Percentiles rank a stretch among this genome's conserved stretches.
These are phyloP conservation scores for Cirrhinus mrigala DNA, from an alignment of 2,797 vertebrate genomes.

Conservation along the genomic window DNA sequence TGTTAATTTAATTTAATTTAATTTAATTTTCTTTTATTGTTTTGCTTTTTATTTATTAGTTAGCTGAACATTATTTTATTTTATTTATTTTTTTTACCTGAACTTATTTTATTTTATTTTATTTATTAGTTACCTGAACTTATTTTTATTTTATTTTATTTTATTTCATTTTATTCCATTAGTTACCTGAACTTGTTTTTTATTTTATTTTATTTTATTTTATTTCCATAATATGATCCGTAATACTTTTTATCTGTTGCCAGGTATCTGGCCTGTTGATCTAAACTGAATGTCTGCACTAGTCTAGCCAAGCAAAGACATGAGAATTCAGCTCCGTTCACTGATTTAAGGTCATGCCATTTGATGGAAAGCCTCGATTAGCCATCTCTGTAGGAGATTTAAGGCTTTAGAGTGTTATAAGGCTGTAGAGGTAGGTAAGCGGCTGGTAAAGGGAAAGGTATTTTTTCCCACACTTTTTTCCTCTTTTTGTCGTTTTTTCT, in stretches of 20 bases:
- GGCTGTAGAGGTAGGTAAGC: not conserved
- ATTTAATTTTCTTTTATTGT: too few species aligned
- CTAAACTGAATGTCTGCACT: not conserved
- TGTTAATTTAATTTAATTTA: too few species aligned
- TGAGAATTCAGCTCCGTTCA: not conserved
- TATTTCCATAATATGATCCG: too few species aligned
- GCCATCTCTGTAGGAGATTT: constrained; percentile 20
- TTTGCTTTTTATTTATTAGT: too few species aligned
- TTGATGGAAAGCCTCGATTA: constrained; percentile 7
- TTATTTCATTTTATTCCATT: too few species aligned
- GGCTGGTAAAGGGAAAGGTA: not conserved
- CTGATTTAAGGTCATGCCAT: constrained; percentile 29
- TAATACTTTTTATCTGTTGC: not conserved
- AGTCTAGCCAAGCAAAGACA: not conserved
- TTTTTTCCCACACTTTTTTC: not conserved
- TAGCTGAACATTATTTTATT: too few species aligned
- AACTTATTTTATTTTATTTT: too few species aligned
- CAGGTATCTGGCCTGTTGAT: not conserved
- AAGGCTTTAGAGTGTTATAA: constrained; percentile 2
- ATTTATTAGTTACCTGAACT: too few species aligned
- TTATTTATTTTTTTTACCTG: too few species aligned
- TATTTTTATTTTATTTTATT: too few species aligned
- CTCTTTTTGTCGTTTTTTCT: not conserved
- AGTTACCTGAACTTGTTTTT: too few species aligned
- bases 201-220: too few species aligned